Conservation (phyloP, 2,888 invertebrate genomes). For the Megaustenia siamemsis region DNA sequence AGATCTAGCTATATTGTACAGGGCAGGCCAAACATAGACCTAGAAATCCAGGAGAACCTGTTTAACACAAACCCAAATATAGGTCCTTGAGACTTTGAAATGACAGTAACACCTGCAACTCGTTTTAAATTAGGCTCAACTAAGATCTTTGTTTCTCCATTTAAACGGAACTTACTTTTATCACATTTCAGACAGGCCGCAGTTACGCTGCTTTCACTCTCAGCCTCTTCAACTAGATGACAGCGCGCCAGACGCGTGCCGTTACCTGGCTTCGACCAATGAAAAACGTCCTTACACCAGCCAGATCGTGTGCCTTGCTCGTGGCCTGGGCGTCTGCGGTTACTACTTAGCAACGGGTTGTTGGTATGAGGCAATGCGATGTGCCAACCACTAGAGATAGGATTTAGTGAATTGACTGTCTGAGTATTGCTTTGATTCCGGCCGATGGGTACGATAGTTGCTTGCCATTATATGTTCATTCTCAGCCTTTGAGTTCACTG, state of each 20-base stretch:
- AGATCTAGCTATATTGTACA: too few species aligned
- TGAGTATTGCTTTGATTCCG: not conserved
- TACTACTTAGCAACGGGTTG: not conserved
- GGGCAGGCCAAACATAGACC: too few species aligned
- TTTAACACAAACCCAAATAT: not conserved
- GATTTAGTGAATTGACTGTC: not conserved
- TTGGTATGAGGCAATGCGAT: not conserved
- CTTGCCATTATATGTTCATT: not conserved
- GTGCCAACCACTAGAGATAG: not conserved
- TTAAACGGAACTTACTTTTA: not conserved
- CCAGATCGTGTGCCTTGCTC: slow-evolving; percentile 38
- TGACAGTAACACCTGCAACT: slow-evolving; percentile 9
- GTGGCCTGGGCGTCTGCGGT: slow-evolving; percentile 7
- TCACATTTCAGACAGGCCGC: slow-evolving; percentile 1
- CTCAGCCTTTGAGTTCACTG: not conserved
- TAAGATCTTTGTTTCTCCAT: slow-evolving; percentile 30
- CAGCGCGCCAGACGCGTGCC: slow-evolving; percentile 47
- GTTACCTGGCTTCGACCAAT: slow-evolving; percentile 39
- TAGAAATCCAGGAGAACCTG: too few species aligned
- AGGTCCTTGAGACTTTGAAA: not conserved
- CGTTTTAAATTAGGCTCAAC: not conserved
- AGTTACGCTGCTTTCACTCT: slow-evolving; percentile 8
- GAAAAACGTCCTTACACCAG: not conserved
- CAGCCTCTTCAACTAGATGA: not conserved
- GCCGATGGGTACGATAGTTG: not conserved